These are phyloP conservation scores for Caenorhabditis macrosperma DNA, from an alignment of 2,888 invertebrate genomes.

Conservation along the genomic window DNA sequence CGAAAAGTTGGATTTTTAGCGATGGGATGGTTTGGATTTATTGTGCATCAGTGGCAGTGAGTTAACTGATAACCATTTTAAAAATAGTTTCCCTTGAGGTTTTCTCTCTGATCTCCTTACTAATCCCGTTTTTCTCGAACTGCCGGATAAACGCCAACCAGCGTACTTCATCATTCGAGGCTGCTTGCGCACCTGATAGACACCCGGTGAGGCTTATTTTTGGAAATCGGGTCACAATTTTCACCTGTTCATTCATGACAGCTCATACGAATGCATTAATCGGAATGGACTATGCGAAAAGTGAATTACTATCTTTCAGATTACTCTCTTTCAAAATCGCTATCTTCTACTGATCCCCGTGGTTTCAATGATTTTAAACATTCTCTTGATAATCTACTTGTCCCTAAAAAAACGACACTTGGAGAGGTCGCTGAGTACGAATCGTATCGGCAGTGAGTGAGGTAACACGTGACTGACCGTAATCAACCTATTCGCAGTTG, in stretches of 20 bases:
- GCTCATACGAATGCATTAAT: no score
- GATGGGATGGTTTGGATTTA: constrained; percentile 17
- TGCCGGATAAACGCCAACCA: constrained; percentile 26
- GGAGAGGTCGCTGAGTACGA: not conserved
- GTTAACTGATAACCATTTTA: no score
- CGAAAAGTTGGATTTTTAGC: not conserved
- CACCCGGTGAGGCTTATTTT: not conserved
- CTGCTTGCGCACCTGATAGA: not conserved
- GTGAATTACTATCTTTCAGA: no score
- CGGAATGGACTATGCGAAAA: no score
- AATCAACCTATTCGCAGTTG: not conserved
- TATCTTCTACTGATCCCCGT: constrained; percentile 11
- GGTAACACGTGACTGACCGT: not conserved
- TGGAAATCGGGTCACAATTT: no score
- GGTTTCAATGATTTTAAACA: constrained; percentile 21
- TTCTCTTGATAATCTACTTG: constrained; percentile 12
- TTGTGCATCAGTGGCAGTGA: not conserved
- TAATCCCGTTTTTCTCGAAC: constrained; percentile 24
- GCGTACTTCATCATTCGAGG: constrained; percentile 1
- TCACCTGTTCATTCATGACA: not conserved
- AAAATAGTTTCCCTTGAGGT: no score
- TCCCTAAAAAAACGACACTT: not conserved
- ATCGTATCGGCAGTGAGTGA: not conserved
- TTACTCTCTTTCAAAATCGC: constrained; percentile 18
- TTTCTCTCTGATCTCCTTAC: not conserved